Conservation (phyloP, 35 echinoderm and acorn worm species). For the Apostichopus japonicus region DNA sequence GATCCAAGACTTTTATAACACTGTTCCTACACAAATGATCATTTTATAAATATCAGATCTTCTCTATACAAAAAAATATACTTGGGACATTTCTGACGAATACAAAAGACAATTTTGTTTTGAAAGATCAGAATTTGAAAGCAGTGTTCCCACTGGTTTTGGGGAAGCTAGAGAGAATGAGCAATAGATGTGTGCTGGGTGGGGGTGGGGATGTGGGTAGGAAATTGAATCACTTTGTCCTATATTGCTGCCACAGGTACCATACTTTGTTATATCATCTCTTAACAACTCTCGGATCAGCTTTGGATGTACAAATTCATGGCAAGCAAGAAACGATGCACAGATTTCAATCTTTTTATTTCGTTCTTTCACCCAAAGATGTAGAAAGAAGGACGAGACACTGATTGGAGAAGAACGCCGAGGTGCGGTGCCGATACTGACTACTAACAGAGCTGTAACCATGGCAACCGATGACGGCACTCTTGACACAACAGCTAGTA, state of each 20-base stretch:
- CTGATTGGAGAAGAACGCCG: background rate
- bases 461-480: background rate
- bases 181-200: too few species aligned
- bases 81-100: too few species aligned
- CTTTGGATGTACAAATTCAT: background rate
- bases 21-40: too few species aligned
- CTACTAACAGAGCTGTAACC: background rate
- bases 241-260: background rate
- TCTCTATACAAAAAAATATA: too few species aligned
- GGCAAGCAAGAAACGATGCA: conserved; percentile 8
- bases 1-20: too few species aligned
- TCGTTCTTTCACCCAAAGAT: conserved; percentile 7
- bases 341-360: conserved; percentile 6
- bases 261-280: background rate
- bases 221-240: conserved; percentile 19
- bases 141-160: too few species aligned
- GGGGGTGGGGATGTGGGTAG: background rate
- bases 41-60: too few species aligned
- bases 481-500: background rate
- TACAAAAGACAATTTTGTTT: too few species aligned
- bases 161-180: too few species aligned
- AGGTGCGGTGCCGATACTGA: too few species aligned
- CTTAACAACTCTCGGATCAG: background rate
- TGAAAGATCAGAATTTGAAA: too few species aligned
- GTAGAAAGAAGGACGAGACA: background rate